Percentiles rank a stretch among this genome's conserved stretches.
Evolutionary conservation across 1,140 invertebrate species (phyloP).

Genomic region (Pinna nobilis): DNA sequence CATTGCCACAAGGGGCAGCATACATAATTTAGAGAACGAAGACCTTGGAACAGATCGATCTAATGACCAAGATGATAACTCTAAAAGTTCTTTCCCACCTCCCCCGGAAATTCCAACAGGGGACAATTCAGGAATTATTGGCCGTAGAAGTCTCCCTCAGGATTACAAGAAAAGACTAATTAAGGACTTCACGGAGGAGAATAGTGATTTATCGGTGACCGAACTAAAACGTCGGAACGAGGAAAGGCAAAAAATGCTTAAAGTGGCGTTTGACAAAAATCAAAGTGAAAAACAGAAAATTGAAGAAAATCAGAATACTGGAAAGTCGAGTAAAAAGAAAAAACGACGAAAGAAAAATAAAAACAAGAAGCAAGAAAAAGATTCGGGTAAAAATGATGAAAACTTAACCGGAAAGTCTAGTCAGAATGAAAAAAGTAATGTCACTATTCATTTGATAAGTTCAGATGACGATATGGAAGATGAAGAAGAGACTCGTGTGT

Average conservation of each 20-base stretch:
- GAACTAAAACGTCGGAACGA: slow-evolving; percentile 55
- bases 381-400: slow-evolving; percentile 14
- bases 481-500: slow-evolving; percentile 52
- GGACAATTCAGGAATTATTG: slow-evolving; percentile 19
- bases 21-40: slow-evolving; percentile 10
- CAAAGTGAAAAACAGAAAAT: too few species aligned
- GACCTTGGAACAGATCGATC: slow-evolving; percentile 1
- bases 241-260: slow-evolving; percentile 51
- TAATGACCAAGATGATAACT: slow-evolving; percentile 1
- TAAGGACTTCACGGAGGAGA: slow-evolving; percentile 49
- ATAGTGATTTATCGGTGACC: slow-evolving; percentile 38
- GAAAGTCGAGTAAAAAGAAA: neutral
- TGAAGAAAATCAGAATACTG: neutral
- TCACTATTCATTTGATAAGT: slow-evolving; percentile 16
- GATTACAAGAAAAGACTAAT: slow-evolving; percentile 50
- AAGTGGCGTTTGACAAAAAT: slow-evolving; percentile 40
- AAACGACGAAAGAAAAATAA: slow-evolving; percentile 31
- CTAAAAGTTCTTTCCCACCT: slow-evolving; percentile 29
- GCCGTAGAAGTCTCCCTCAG: slow-evolving; percentile 42
- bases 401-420: too few species aligned
- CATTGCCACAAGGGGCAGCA: too few species aligned
- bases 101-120: slow-evolving; percentile 21
- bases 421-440: slow-evolving; percentile 8
- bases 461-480: slow-evolving; percentile 4
- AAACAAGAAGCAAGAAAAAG: slow-evolving; percentile 8